A percentile compares a stretch with the other conserved stretches of the same genome.
Conservation (phyloP, 2,888 invertebrate species). For the Drosophila lacicola region DNA sequence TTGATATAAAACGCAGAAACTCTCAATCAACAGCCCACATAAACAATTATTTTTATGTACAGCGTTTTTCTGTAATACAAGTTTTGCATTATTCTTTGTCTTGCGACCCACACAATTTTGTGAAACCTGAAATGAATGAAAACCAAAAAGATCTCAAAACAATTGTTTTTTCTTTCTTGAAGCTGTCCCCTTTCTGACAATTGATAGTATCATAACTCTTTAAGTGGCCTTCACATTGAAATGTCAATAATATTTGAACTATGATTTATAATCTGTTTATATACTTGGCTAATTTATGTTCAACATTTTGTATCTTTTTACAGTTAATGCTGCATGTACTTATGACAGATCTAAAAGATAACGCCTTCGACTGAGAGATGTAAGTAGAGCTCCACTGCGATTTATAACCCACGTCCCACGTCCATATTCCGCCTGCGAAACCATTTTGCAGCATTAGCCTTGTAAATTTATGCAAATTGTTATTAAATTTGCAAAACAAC, state of each 20-base stretch:
- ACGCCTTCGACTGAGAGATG: constrained; percentile 64
- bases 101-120: constrained; percentile 48
- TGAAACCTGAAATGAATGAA: constrained; percentile 44
- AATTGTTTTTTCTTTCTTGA: constrained; percentile 37
- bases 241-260: constrained; percentile 41
- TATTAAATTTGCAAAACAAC: constrained; percentile 51
- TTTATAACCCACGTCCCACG: constrained; percentile 43
- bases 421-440: constrained; percentile 18
- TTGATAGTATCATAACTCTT: constrained; percentile 29
- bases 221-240: constrained; percentile 67
- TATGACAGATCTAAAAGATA: constrained; percentile 65
- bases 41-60: constrained; percentile 19
- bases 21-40: constrained; percentile 51
- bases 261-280: constrained; percentile 19
- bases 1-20: constrained; percentile 13
- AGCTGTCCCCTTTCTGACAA: constrained; percentile 28
- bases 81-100: constrained; percentile 22
- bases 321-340: constrained; percentile 73
- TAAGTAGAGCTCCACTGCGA: constrained; percentile 50
- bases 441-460: constrained; percentile 21
- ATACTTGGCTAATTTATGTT: constrained; percentile 37
- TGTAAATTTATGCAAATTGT: constrained; percentile 74
- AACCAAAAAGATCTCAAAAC: constrained; percentile 42
- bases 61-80: constrained; percentile 20
- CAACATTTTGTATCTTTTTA: constrained; percentile 29